These are phyloP conservation scores for Ctenoplectra terminalis DNA, from an alignment of 1,140 invertebrate genomes.

Conservation along the genomic window DNA sequence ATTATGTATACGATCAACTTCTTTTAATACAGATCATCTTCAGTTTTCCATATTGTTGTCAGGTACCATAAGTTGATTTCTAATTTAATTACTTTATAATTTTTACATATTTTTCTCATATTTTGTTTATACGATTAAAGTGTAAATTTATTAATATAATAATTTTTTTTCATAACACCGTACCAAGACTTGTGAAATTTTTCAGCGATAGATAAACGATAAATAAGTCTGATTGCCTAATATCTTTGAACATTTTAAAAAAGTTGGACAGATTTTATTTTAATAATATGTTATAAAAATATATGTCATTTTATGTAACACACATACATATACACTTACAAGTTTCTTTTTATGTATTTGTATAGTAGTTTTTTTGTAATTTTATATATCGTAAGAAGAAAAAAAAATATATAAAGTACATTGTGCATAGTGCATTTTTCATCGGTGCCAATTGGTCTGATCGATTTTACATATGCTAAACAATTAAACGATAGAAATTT, in stretches of 20 bases:
- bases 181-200: not conserved
- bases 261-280: not conserved
- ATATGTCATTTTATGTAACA: not conserved
- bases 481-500: not conserved
- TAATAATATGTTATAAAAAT: too few species aligned
- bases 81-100: too few species aligned
- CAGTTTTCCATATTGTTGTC: not conserved
- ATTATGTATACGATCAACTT: too few species aligned
- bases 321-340: slow-evolving; percentile 8
- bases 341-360: not conserved
- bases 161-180: too few species aligned
- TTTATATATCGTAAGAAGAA: not conserved
- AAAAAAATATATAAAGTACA: not conserved
- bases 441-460: slow-evolving; percentile 55
- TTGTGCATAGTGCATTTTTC: slow-evolving; percentile 18
- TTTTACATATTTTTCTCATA: too few species aligned
- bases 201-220: not conserved
- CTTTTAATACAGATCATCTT: too few species aligned
- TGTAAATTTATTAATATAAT: too few species aligned
- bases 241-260: not conserved
- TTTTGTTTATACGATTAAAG: too few species aligned
- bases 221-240: not conserved
- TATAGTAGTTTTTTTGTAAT: slow-evolving; percentile 9
- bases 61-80: not conserved
- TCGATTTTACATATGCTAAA: slow-evolving; percentile 29